Conservation (phyloP, 2,888 invertebrate species). For the Mythimna vitellina region DNA sequence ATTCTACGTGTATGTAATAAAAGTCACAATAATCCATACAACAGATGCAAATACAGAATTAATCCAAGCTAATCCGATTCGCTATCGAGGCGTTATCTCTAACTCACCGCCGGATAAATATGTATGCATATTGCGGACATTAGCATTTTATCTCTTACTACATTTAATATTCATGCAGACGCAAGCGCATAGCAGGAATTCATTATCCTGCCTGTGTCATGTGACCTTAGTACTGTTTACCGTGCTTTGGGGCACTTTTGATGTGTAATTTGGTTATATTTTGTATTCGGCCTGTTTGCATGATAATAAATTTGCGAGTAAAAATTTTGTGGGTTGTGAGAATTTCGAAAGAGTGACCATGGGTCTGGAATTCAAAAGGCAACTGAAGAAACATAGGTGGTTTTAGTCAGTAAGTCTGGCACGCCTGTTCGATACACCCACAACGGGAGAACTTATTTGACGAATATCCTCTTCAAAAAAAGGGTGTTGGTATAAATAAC, state of each 20-base stretch:
- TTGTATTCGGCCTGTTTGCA: constrained; percentile 35
- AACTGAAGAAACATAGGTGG: too few species aligned
- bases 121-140: constrained; percentile 82
- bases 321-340: neutral
- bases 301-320: constrained; percentile 19
- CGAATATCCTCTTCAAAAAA: too few species aligned
- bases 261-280: constrained; percentile 25
- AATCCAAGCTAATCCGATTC: constrained; percentile 74
- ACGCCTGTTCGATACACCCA: too few species aligned
- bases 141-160: constrained; percentile 88
- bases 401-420: too few species aligned
- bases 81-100: constrained; percentile 77
- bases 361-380: too few species aligned
- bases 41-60: constrained; percentile 63
- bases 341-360: too few species aligned
- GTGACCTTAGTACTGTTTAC: constrained; percentile 7
- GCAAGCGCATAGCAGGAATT: constrained; percentile 85
- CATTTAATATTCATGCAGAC: constrained; percentile 87
- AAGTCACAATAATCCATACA: constrained; percentile 40
- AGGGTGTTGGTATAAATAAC: too few species aligned
- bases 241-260: constrained; percentile 47
- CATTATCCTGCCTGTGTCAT: constrained; percentile 69
- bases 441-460: too few species aligned
- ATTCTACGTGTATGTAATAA: constrained; percentile 35
- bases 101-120: constrained; percentile 82